Evolutionary conservation across 2,888 invertebrate species (phyloP), one percentile per base, ranked within the genome.

Genomic region (Leptarthrus brevirostris): DNA sequence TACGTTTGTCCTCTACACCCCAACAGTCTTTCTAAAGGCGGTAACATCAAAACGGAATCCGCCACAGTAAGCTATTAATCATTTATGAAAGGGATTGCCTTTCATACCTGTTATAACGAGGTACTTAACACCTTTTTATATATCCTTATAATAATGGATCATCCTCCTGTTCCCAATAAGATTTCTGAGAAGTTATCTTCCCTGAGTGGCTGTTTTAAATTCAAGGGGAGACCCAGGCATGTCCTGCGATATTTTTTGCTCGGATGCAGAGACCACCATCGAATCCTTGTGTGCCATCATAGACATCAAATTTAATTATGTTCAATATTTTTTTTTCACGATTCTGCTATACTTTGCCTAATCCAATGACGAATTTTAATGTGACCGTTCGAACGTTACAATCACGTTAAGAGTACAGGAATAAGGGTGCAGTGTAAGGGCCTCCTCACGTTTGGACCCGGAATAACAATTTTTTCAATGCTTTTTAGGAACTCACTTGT

Each of bases 351-450:
- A 64, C 49, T 74, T 72, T 72, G 44, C 54, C 64, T 74, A 74
- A 74, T 74, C 72, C 71, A 72, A 74, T 64, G 71, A 72, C 74
- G 72, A 74, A 72, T 74, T 74, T 74, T 74, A 72, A 74, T 74
- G 74, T 44, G 47, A 34, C 61, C 52, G 58, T 40, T 72, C 47
- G 54, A 66, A 72, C 72, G 64, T 75, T 75, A 73, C 70, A 75
- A 75, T 75, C 75, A 73, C 73, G 73, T 75, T 72, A 72, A 66
- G 44, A 66, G 44, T 49, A n/a, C n/a, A n/a, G n/a, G n/a, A 58
- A n/a, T n/a, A 74, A 47, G 56, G 72, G 30, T 30, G 30, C n/a
- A 30, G 30, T 30, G 30, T 30, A 30, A 8, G 30, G 4, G 5
- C 8, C 4, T 30, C 24, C 16, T 24, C 40, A 72, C 20, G 36